Percentiles rank a stretch among this genome's conserved stretches.
Conservation (phyloP, 2,113 vertebrate species). For the Monarcha castaneiventris region DNA sequence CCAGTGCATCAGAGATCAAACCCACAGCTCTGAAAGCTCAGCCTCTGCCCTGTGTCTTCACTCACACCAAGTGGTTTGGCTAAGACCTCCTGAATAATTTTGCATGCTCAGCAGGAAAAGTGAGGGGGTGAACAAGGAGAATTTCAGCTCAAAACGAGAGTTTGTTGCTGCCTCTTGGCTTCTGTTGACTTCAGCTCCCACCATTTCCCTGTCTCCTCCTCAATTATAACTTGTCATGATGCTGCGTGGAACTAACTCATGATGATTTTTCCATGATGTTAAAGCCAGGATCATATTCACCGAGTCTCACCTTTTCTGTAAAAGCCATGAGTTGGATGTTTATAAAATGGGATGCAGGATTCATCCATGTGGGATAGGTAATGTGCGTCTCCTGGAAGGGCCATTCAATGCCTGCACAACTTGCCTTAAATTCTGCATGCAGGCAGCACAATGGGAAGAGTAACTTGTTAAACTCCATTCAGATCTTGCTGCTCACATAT, state of each 20-base stretch:
- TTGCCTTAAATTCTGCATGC: not conserved
- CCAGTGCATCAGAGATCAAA: not conserved
- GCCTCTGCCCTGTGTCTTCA: not conserved
- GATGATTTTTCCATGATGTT: not conserved
- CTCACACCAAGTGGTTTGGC: not conserved
- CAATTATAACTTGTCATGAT: conserved; percentile 13
- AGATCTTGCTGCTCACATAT: not conserved
- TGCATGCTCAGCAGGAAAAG: conserved; percentile 10
- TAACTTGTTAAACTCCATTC: not conserved
- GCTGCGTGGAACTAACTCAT: not conserved
- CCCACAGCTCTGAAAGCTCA: not conserved
- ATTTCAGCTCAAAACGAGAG: not conserved
- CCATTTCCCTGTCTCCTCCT: conserved; percentile 3
- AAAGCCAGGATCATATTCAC: not conserved
- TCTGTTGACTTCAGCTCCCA: not conserved
- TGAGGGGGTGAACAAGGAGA: not conserved
- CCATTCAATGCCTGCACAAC: not conserved
- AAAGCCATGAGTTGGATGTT: not conserved
- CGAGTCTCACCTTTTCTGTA: not conserved
- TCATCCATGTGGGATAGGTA: not conserved
- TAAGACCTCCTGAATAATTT: not conserved
- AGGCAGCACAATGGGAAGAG: not conserved
- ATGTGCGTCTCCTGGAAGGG: not conserved
- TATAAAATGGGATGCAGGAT: not conserved
- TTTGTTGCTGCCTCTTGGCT: conserved; percentile 19